A percentile compares a stretch with the other conserved stretches of the same genome.
These are phyloP conservation scores for Lota lota DNA, from an alignment of 2,113 vertebrate species.

Conservation along the genomic window DNA sequence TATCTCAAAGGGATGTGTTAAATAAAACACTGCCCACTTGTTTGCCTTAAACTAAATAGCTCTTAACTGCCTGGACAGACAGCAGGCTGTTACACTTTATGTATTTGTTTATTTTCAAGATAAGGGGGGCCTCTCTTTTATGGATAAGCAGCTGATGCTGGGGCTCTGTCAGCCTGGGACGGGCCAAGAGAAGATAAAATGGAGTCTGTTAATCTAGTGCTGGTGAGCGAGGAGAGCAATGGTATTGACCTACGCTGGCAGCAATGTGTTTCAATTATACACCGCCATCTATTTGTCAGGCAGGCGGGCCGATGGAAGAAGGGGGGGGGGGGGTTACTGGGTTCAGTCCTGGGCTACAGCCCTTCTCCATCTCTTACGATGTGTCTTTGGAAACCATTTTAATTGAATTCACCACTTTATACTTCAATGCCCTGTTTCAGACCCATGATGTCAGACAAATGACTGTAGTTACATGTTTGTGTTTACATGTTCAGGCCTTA, in stretches of 20 bases:
- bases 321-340: slow-evolving; percentile 65
- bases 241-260: slow-evolving; percentile 99
- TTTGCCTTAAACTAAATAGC: slow-evolving; percentile 71
- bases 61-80: slow-evolving; percentile 69
- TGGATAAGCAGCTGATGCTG: slow-evolving; percentile 94
- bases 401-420: slow-evolving; percentile 99
- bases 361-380: slow-evolving; percentile 98
- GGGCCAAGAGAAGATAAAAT: slow-evolving; percentile 76
- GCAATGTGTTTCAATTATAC: slow-evolving; percentile 99
- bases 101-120: slow-evolving; percentile 88
- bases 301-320: slow-evolving; percentile 80
- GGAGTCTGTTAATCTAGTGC: slow-evolving; percentile 95
- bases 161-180: slow-evolving; percentile 87
- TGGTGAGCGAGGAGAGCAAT: slow-evolving; percentile 85
- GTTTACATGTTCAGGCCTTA: slow-evolving; percentile 74
- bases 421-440: slow-evolving; percentile 95
- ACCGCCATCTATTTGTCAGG: slow-evolving; percentile 98
- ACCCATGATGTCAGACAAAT: slow-evolving; percentile 96
- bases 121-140: slow-evolving; percentile 85
- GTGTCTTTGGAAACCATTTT: slow-evolving; percentile 96
- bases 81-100: slow-evolving; percentile 72
- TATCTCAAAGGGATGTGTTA: slow-evolving; percentile 62
- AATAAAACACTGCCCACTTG: slow-evolving; percentile 65
- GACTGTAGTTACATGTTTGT: slow-evolving; percentile 86
- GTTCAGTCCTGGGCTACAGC: slow-evolving; percentile 98